Conservation (phyloP, 2,113 vertebrate genomes). For the Alethe castanea region DNA sequence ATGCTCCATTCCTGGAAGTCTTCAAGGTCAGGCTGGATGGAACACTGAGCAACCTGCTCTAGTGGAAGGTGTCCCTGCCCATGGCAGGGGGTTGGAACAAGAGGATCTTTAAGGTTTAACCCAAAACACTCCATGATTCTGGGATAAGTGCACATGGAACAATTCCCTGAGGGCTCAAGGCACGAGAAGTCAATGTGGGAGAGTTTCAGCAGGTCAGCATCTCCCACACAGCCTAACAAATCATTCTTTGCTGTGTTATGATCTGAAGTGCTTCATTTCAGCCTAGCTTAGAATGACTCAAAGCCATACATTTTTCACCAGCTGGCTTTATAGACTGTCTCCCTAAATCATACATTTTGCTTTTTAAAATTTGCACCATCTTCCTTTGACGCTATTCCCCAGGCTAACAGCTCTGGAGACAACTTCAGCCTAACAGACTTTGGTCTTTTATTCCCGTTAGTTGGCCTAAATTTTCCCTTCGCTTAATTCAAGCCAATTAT, state of each 20-base stretch:
- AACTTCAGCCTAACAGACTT: constrained; percentile 45
- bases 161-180: neutral
- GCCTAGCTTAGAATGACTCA: constrained; percentile 3
- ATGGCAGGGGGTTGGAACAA: neutral
- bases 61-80: neutral
- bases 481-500: constrained; percentile 9
- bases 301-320: constrained; percentile 34
- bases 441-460: constrained; percentile 35
- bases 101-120: neutral
- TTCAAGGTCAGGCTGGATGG: neutral
- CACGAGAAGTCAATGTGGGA: neutral
- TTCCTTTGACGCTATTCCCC: constrained; percentile 45
- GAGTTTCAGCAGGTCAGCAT: neutral
- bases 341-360: constrained; percentile 47
- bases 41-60: neutral
- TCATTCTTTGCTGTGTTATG: neutral
- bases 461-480: constrained; percentile 40
- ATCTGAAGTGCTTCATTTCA: constrained; percentile 4
- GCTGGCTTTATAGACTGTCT: neutral
- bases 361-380: constrained; percentile 39
- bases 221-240: neutral
- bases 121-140: neutral
- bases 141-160: neutral
- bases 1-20: accelerated
- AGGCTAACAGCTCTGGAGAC: constrained; percentile 15